Conservation (phyloP, 2,113 vertebrate genomes). For the Perca fluviatilis region DNA sequence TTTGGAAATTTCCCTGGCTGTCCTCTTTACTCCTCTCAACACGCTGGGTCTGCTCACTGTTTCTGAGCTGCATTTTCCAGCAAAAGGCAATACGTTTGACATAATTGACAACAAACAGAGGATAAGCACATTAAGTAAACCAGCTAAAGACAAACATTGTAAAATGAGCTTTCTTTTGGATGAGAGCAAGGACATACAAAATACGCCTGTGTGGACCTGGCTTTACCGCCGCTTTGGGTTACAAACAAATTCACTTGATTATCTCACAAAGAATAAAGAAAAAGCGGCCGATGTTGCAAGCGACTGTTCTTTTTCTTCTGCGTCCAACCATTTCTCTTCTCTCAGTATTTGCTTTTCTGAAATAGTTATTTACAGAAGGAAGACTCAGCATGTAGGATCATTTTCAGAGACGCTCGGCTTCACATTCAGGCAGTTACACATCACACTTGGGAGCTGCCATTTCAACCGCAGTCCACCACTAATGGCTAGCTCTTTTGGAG, state of each 20-base stretch:
- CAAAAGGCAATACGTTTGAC: slow-evolving; percentile 56
- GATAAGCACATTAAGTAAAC: slow-evolving; percentile 66
- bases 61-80: slow-evolving; percentile 66
- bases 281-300: background rate
- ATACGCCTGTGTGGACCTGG: background rate
- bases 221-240: slow-evolving; percentile 13
- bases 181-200: slow-evolving; percentile 6
- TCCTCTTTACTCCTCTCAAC: slow-evolving; percentile 54
- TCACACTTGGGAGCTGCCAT: slow-evolving; percentile 30
- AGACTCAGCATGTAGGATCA: slow-evolving; percentile 11
- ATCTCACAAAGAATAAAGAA: background rate
- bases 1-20: slow-evolving; percentile 79
- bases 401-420: slow-evolving; percentile 41
- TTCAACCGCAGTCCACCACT: slow-evolving; percentile 19
- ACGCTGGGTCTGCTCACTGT: slow-evolving; percentile 18
- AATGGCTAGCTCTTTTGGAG: slow-evolving; percentile 17
- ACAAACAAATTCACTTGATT: slow-evolving; percentile 32
- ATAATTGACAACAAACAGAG: slow-evolving; percentile 73
- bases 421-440: slow-evolving; percentile 18
- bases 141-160: slow-evolving; percentile 60
- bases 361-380: slow-evolving; percentile 12
- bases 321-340: background rate
- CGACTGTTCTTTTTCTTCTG: slow-evolving; percentile 13
- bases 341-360: slow-evolving; percentile 15
- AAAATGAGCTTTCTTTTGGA: slow-evolving; percentile 36